Evolutionary conservation across 2,797 vertebrate genomes (phyloP).

Genomic region (Miichthys miiuy): DNA sequence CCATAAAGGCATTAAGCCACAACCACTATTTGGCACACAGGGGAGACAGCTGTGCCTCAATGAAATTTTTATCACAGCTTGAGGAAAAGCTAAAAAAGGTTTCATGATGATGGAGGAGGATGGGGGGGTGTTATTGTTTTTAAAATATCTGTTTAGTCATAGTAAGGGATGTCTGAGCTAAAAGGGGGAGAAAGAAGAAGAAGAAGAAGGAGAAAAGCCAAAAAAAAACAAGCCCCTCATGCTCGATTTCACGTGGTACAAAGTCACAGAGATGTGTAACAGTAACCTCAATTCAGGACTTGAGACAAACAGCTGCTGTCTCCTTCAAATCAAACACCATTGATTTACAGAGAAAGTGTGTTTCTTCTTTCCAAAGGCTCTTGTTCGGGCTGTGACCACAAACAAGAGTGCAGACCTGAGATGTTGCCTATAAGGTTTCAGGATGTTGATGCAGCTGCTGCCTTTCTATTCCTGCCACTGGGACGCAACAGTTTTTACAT

Average conservation of each 20-base stretch:
- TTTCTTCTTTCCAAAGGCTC: slow-evolving; percentile 22
- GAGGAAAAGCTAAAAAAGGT: neutral
- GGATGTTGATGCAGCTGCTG: slow-evolving; percentile 83
- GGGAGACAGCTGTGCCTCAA: slow-evolving; percentile 52
- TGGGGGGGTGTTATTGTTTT: neutral
- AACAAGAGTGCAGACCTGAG: slow-evolving; percentile 63
- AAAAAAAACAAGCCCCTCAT: slow-evolving; percentile 55
- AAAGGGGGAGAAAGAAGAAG: neutral
- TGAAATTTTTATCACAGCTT: slow-evolving; percentile 37
- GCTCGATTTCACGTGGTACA: slow-evolving; percentile 69
- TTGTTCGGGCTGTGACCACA: slow-evolving; percentile 47
- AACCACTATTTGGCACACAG: slow-evolving; percentile 45
- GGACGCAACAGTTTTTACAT: slow-evolving; percentile 74
- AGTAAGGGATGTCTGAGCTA: too few species aligned
- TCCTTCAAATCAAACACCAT: slow-evolving; percentile 37
- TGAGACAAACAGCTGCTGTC: slow-evolving; percentile 34
- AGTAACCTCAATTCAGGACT: slow-evolving; percentile 45
- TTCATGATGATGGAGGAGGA: neutral
- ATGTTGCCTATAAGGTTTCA: slow-evolving; percentile 78
- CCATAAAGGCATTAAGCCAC: slow-evolving; percentile 62
- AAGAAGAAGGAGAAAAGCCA: slow-evolving; percentile 15
- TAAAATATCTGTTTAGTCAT: neutral
- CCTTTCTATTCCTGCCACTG: slow-evolving; percentile 77
- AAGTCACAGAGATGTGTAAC: slow-evolving; percentile 45
- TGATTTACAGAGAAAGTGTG: slow-evolving; percentile 36